Conservation (phyloP, 2,888 invertebrate species). For the Aquatica leii region DNA sequence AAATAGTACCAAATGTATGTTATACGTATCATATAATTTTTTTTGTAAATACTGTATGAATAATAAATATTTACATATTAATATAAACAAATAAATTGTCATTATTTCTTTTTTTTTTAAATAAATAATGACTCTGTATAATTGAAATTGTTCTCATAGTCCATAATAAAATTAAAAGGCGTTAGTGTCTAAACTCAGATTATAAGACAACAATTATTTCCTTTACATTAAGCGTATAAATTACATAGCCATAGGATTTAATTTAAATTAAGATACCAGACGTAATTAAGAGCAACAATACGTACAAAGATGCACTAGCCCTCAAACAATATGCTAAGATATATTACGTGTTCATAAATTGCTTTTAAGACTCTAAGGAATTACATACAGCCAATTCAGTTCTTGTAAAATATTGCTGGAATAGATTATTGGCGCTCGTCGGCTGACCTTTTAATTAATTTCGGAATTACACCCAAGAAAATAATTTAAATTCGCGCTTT, state of each 20-base stretch:
- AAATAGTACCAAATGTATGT: too few species aligned
- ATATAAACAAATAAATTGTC: too few species aligned
- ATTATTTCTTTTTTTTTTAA: too few species aligned
- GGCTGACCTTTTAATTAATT: constrained; percentile 30
- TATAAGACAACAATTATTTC: constrained; percentile 16
- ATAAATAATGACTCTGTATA: too few species aligned
- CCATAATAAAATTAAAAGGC: constrained; percentile 9
- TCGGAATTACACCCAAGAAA: constrained; percentile 9
- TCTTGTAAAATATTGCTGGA: constrained; percentile 28
- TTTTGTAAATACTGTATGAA: too few species aligned
- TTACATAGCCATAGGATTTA: constrained; percentile 30
- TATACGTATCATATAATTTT: too few species aligned
- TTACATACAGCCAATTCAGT: constrained; percentile 30
- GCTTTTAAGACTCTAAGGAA: constrained; percentile 26
- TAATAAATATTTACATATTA: too few species aligned
- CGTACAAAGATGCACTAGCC: constrained; percentile 34
- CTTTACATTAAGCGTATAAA: constrained; percentile 26
- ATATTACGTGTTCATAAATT: constrained; percentile 30
- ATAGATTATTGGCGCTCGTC: constrained; percentile 26
- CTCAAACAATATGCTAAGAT: constrained; percentile 35
- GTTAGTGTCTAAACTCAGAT: constrained; percentile 9
- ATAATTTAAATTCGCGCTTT: constrained; percentile 14
- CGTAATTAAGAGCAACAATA: constrained; percentile 39
- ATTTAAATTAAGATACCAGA: constrained; percentile 36
- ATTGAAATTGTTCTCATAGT: constrained; percentile 3